phyloP scores from a whole-genome alignment of 2,888 invertebrate species.

The Andrena praecox region DNA sequence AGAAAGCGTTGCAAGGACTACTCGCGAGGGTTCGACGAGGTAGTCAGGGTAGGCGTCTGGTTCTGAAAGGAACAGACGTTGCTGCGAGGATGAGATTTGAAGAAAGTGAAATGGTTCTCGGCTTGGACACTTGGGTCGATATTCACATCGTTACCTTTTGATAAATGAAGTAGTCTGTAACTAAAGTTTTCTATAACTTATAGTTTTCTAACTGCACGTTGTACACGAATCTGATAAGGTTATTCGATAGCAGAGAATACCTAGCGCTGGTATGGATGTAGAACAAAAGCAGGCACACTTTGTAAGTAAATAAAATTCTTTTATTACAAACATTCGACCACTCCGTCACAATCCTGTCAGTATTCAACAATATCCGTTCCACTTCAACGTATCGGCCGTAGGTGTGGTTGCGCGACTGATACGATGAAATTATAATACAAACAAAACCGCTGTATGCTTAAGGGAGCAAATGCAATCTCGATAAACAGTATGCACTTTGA shows the following conservation, averaged over 20 bases:
- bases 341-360: conserved; percentile 4
- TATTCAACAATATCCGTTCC: background rate
- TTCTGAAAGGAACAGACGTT: background rate
- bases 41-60: background rate
- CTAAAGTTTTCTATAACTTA: background rate
- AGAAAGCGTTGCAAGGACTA: background rate
- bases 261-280: background rate
- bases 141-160: background rate
- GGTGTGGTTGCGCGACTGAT: no score
- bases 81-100: background rate
- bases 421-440: no score
- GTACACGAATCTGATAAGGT: background rate
- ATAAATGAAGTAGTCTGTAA: background rate
- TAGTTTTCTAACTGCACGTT: background rate
- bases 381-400: background rate
- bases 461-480: no score
- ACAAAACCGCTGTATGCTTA: background rate
- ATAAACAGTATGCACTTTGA: background rate
- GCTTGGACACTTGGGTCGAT: background rate
- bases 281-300: conserved; percentile 21
- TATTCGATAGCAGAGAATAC: background rate
- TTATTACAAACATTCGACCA: conserved; percentile 69
- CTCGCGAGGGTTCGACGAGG: background rate
- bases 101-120: background rate
- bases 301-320: conserved; percentile 78